Evolutionary conservation across 2,888 invertebrate genomes (phyloP), one percentile per base, ranked within the genome.

Genomic region (Caradrina kadenii): DNA sequence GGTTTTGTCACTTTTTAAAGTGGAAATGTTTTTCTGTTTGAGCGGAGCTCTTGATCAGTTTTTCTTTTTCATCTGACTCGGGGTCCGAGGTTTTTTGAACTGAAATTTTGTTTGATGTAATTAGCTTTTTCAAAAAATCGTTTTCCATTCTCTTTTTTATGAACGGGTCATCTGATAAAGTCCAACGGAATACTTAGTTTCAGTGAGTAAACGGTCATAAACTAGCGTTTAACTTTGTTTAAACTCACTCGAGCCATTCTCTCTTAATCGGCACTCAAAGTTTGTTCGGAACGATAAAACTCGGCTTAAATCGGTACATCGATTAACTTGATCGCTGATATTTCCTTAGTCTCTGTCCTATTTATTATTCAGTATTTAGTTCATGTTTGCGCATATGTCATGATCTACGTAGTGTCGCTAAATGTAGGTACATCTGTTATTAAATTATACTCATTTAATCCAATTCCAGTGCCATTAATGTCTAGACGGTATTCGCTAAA

Each of bases 401-500:
- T 64, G 58, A 58, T 56, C 39, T 17, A 13, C 54, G 22, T 55
- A 26, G 42, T 63, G 49, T 65, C 35, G 54, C 76, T 50, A 54
- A 73, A 75, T 60, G 45, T 63, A 63, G 58, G 21, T 64, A 45
- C 67, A 74, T 66, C 55, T 81, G 69, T 76, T 73, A 68, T 82
- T 60, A 69, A 74, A 72, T 79, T 63, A 61, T 64, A 63, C 31
- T 54, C 39, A 73, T 77, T 81, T 72, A 79, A 70, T 78, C 76
- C 63, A 81, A 82, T 82, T 84, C 77, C 66, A 81, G 73, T 63
- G 50, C 76, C 77, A 85, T 88, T 89, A 87, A 72, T 73, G 87
- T 88, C 88, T 83, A 86, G 85, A 85, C 83, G 71, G 62, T 82
- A 73, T 84, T 87, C 61, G 50, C 61, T 61, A 79, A 81, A 80